A percentile compares a stretch with the other conserved stretches of the same genome.
Conservation (phyloP, 37 sponge, comb jelly and placozoan genomes). For the Spongia lamella region DNA sequence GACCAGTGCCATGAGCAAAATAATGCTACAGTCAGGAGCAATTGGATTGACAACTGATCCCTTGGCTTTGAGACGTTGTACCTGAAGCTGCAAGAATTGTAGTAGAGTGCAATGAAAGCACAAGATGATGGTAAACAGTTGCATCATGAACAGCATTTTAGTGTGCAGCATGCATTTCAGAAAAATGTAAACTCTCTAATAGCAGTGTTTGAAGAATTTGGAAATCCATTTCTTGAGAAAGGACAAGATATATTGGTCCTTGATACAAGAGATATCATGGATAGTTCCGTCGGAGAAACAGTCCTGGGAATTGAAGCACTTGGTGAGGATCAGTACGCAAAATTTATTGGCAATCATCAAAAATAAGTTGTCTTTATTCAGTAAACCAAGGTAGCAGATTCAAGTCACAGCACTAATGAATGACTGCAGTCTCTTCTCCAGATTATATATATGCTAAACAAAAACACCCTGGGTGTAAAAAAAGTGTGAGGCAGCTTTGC, state of each 20-base stretch:
- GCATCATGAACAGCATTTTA: background rate
- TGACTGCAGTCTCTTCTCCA: background rate
- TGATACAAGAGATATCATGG: too few relatives aligned
- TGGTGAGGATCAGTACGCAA: constrained; percentile 3
- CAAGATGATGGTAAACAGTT: too few relatives aligned
- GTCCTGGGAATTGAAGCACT: background rate
- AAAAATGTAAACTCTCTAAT: constrained; percentile 1
- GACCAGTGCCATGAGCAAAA: constrained; percentile 42
- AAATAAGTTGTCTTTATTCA: background rate
- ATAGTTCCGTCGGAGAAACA: background rate
- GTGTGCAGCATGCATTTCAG: background rate
- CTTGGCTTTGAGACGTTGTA: too few relatives aligned
- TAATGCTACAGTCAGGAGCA: constrained; percentile 18
- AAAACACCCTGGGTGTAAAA: too few relatives aligned
- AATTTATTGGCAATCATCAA: too few relatives aligned
- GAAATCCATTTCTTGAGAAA: constrained; percentile 31
- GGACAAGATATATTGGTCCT: constrained; percentile 16
- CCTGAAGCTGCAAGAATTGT: too few relatives aligned
- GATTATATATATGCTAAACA: constrained; percentile 11
- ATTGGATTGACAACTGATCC: background rate
- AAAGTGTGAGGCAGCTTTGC: too few relatives aligned
- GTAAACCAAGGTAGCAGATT: background rate
- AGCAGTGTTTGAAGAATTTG: too few relatives aligned
- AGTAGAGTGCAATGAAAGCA: too few relatives aligned
- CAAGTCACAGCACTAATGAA: background rate